Percentiles rank a stretch among this genome's conserved stretches.
phyloP scores from a whole-genome alignment of 2,888 invertebrate genomes.

The Nomada lathburiana region DNA sequence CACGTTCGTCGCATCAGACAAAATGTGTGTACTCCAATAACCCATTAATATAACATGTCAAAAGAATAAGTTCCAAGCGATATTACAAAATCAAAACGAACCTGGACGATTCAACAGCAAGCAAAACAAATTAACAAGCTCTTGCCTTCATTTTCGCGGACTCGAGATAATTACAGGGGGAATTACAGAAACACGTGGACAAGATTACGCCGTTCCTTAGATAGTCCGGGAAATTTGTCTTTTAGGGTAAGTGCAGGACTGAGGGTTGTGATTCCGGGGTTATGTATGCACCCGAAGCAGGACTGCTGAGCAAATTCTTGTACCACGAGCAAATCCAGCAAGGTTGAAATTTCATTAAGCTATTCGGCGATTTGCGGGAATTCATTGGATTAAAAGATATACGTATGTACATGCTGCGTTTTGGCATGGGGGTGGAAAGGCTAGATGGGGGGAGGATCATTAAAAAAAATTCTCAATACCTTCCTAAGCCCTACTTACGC shows the following conservation, averaged over 20 bases:
- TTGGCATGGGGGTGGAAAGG: no score
- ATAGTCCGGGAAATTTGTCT: constrained; percentile 69
- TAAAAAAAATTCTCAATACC: constrained; percentile 21
- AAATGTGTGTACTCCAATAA: no score
- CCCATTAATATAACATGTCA: no score
- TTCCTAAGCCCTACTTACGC: constrained; percentile 7
- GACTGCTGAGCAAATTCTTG: constrained; percentile 19
- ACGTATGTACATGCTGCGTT: not conserved
- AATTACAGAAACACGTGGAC: constrained; percentile 65
- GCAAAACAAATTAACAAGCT: constrained; percentile 58
- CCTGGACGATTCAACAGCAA: constrained; percentile 23
- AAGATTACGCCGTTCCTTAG: constrained; percentile 48
- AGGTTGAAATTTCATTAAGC: constrained; percentile 69
- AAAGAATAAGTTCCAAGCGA: no score
- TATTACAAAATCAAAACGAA: no score
- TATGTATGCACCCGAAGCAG: constrained; percentile 39
- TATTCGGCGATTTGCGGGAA: constrained; percentile 34
- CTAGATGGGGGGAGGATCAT: not conserved
- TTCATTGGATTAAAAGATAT: constrained; percentile 46
- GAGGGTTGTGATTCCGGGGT: constrained; percentile 57
- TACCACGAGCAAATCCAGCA: constrained; percentile 60
- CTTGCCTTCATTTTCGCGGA: constrained; percentile 38
- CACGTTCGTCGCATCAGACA: no score
- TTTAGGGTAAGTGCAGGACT: constrained; percentile 64
- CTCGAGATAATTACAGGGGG: constrained; percentile 61